Percentiles rank a stretch among this genome's conserved stretches.
Evolutionary conservation across 1,140 invertebrate species (phyloP).

Genomic region (Hylaeus volcanicus): DNA sequence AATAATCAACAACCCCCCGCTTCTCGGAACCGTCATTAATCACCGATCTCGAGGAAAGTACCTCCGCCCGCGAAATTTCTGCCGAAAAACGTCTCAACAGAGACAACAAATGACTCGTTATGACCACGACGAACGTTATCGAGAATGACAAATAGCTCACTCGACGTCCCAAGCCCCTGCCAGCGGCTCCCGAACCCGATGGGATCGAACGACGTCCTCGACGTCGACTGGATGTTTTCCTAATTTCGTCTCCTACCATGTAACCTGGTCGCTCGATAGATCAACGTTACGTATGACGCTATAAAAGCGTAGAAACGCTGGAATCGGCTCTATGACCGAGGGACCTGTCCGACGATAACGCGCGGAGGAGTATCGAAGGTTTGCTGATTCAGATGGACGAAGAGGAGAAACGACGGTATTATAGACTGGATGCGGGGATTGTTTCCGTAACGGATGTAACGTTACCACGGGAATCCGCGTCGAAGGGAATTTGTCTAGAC

Average conservation of each 20-base stretch:
- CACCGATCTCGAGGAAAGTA: no score
- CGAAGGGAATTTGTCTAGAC: neutral
- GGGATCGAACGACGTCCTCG: no score
- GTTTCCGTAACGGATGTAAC: neutral
- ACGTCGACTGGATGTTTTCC: no score
- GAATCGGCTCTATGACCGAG: neutral
- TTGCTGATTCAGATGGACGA: constrained; percentile 6
- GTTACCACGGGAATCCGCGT: no score
- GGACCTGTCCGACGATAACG: neutral
- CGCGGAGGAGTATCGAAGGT: neutral
- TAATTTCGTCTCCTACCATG: neutral
- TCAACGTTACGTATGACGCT: neutral
- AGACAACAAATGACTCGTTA: no score
- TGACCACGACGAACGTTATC: no score
- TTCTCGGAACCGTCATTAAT: no score
- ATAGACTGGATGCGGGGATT: neutral
- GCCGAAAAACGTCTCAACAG: no score
- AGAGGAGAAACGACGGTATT: neutral
- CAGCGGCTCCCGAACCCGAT: no score
- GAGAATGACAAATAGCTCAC: neutral
- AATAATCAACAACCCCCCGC: no score
- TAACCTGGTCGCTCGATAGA: neutral
- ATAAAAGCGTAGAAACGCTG: constrained; percentile 12
- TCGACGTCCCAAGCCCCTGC: no score
- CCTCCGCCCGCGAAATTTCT: no score